Conservation (phyloP, 2,113 vertebrate species). For the Panurus biarmicus region DNA sequence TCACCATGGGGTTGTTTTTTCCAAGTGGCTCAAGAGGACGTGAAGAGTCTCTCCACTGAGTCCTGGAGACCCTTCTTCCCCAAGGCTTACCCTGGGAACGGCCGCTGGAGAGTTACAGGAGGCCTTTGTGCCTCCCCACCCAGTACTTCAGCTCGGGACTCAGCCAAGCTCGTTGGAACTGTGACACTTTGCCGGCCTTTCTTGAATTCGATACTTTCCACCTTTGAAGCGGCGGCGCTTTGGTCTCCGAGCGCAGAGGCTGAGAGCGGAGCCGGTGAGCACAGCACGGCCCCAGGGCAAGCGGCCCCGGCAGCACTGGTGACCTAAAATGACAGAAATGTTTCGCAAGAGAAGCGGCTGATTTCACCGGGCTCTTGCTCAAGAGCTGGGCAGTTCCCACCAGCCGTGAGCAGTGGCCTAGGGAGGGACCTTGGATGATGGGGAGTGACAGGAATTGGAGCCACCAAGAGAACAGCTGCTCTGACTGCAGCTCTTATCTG, state of each 20-base stretch:
- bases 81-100: background rate
- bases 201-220: background rate
- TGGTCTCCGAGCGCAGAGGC: background rate
- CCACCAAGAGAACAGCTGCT: rapidly evolving
- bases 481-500: background rate
- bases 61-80: background rate
- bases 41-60: background rate
- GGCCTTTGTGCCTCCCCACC: background rate
- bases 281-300: background rate
- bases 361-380: background rate
- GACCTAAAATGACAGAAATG: background rate
- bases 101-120: background rate
- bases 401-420: rapidly evolving
- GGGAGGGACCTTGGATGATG: rapidly evolving
- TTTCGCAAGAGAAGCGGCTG: background rate
- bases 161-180: rapidly evolving
- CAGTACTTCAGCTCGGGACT: background rate
- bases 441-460: background rate
- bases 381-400: background rate
- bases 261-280: background rate
- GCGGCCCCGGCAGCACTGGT: background rate
- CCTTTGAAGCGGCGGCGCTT: background rate
- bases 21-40: background rate
- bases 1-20: background rate
- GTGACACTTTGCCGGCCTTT: background rate